A percentile compares a stretch with the other conserved stretches of the same genome.
Conservation (phyloP, 2,797 vertebrate species). For the Trichosurus vulpecula region DNA sequence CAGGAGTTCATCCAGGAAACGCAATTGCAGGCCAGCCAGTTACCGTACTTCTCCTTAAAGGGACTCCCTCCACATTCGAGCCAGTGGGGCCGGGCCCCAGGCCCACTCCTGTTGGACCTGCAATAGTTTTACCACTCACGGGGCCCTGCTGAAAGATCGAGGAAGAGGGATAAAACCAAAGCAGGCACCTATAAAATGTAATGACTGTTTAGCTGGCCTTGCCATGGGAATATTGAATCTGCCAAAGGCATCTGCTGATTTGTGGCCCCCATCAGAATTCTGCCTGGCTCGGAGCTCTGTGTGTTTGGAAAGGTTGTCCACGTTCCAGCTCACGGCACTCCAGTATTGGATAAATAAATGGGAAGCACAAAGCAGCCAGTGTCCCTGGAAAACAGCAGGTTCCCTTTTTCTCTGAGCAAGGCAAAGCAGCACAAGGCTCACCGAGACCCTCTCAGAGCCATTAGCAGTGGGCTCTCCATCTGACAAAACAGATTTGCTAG, state of each 20-base stretch:
- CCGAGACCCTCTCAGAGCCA: neutral
- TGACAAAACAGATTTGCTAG: slow-evolving; percentile 79
- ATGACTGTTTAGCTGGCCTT: slow-evolving; percentile 12
- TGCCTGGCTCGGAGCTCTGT: neutral
- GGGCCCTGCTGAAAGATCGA: slow-evolving; percentile 32
- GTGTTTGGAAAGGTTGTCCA: neutral
- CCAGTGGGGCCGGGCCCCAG: neutral
- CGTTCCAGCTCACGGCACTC: slow-evolving; percentile 48
- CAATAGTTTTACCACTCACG: neutral
- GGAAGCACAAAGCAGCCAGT: slow-evolving; percentile 49
- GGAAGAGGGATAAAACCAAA: slow-evolving; percentile 39
- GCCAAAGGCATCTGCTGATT: slow-evolving; percentile 2
- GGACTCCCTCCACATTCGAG: neutral
- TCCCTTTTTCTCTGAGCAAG: slow-evolving; percentile 24
- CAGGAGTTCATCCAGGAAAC: slow-evolving; percentile 42
- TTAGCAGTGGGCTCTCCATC: slow-evolving; percentile 67
- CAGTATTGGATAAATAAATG: slow-evolving; percentile 73
- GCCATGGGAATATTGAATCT: slow-evolving; percentile 36
- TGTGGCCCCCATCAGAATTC: slow-evolving; percentile 35
- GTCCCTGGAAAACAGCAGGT: slow-evolving; percentile 56
- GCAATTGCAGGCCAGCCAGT: neutral
- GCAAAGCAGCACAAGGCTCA: neutral
- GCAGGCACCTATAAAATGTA: neutral
- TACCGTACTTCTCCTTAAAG: slow-evolving; percentile 71
- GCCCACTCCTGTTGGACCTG: neutral